Conservation (phyloP, 1,140 invertebrate genomes). For the Magallana ariakensis region DNA sequence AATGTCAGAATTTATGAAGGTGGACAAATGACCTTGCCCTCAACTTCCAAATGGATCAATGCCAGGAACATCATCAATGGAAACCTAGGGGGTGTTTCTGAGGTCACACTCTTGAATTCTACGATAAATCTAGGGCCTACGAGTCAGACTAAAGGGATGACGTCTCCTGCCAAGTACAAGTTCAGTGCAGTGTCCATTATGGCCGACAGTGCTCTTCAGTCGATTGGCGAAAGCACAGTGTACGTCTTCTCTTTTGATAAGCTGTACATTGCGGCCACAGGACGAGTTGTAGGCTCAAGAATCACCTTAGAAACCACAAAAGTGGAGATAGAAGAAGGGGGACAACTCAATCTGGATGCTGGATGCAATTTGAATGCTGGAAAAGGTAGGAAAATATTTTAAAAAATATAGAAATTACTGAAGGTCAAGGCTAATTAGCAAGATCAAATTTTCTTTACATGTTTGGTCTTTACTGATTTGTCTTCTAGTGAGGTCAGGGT, state of each 20-base stretch:
- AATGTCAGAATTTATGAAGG: constrained; percentile 62
- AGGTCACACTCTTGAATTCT: constrained; percentile 59
- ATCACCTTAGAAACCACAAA: constrained; percentile 44
- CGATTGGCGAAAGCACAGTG: not conserved
- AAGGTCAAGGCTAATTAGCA: no score
- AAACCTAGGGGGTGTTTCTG: constrained; percentile 63
- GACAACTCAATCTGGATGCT: constrained; percentile 56
- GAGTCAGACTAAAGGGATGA: constrained; percentile 41
- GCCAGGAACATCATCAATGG: constrained; percentile 64
- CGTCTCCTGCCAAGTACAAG: not conserved
- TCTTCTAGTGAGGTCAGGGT: no score
- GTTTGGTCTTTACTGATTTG: no score
- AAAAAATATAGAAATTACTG: no score
- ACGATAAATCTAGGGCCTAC: constrained; percentile 51
- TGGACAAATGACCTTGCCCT: constrained; percentile 65
- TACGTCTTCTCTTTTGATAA: not conserved
- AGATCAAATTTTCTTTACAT: no score
- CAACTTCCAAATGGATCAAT: constrained; percentile 63
- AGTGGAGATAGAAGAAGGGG: constrained; percentile 62
- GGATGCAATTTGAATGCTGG: constrained; percentile 1
- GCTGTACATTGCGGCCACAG: not conserved
- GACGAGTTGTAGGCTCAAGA: not conserved
- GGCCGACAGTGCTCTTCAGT: not conserved
- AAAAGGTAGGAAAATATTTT: no score
- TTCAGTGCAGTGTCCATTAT: not conserved